Base-by-base conservation (phyloP, 2,797 vertebrate species). In the Phyllotis vaccarum region DNA sequence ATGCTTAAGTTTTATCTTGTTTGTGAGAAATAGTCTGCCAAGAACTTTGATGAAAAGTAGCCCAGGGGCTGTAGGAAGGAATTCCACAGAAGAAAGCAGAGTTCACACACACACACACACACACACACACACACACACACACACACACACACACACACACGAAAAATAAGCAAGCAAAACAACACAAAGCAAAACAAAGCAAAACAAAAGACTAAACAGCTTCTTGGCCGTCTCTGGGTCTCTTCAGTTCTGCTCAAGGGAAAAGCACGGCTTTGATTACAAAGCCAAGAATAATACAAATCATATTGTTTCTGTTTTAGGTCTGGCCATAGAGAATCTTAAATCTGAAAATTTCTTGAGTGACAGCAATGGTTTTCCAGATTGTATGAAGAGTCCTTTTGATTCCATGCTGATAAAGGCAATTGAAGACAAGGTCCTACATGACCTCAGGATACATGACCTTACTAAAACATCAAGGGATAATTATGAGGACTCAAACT, bases 1-100 rank as follows among this genome's bases (percentile, higher is more conserved):
- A 88, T n/a, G 86, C 12, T 93, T 80, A 29, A 29, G 80, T 46
- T 90, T 95, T 85, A 34, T 92, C 72, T 92, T 64, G 81, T 72
- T n/a, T 78, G 2, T 86, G 56, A 94, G 93, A 43, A 82, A 37
- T 52, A 72, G 21, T 54, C 21, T 70, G 52, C 37, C 49, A 70
- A 93, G 52, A 90, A 85, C 17, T 68, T 85, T 40, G 54, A 74
- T 21, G 43, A 83, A 90, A 56, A 76, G 22, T 70, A 24, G 86
- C 52, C 58, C 0, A 68, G 14, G 68, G 37, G 62, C 40, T 31
- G 14, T 37, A 90, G 46, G 70, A 92, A 90, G 56, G 31, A 95
- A 87, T 86, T 79, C 49, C 34, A 75, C 6, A 58, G 62, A 82
- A 90, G 66, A 87, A 96, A 85, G n/a, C 16, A 46, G 37, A 60